phyloP scores from a whole-genome alignment of 2,888 invertebrate species.

The Diaphora mendica region DNA sequence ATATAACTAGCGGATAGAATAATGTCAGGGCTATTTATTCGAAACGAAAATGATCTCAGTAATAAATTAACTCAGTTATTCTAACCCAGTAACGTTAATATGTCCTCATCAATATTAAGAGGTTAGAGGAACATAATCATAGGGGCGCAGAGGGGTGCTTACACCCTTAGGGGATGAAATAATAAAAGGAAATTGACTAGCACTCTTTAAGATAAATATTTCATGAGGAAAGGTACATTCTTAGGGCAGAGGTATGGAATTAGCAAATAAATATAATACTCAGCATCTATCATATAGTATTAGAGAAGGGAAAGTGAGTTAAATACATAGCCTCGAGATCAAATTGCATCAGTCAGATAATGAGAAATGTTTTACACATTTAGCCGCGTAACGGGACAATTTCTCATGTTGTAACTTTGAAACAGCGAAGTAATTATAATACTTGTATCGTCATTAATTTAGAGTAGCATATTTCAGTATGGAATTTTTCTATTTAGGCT shows the following conservation, averaged over 20 bases:
- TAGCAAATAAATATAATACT: background rate
- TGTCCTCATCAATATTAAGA: conserved; percentile 61
- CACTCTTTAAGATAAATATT: conserved; percentile 53
- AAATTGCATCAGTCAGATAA: background rate
- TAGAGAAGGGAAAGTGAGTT: background rate
- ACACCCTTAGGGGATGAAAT: conserved; percentile 59
- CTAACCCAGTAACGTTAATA: conserved; percentile 52
- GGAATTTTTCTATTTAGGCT: too few relatives aligned
- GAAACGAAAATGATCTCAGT: conserved; percentile 40
- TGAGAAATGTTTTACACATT: background rate
- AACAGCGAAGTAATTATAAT: too few relatives aligned
- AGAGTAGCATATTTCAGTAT: too few relatives aligned
- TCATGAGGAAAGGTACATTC: background rate
- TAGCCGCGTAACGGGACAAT: too few relatives aligned
- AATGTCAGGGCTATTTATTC: conserved; percentile 22
- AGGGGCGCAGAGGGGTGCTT: conserved; percentile 49
- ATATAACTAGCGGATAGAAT: conserved; percentile 18
- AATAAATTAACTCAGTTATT: conserved; percentile 49
- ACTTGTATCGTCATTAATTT: too few relatives aligned
- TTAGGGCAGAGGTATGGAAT: background rate
- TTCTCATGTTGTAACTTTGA: too few relatives aligned
- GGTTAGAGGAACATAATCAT: conserved; percentile 54
- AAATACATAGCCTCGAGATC: background rate
- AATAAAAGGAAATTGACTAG: conserved; percentile 63
- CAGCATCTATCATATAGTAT: background rate